phyloP scores from a whole-genome alignment of 30 jellyfish, hydroid and myxozoan species.

The Chrysaora quinquecirrha region DNA sequence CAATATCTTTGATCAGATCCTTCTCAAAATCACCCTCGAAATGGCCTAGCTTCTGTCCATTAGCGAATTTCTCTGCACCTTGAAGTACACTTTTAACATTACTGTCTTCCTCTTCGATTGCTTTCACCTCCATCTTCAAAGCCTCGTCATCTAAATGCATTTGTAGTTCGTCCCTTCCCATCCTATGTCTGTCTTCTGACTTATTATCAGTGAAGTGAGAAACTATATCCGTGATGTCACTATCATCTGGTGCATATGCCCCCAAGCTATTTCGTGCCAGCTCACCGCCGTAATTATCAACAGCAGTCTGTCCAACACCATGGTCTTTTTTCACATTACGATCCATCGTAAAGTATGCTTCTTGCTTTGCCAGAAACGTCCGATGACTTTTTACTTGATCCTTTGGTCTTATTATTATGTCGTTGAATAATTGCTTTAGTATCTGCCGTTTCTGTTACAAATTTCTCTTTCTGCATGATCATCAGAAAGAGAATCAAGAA shows the following conservation, averaged over 20 bases:
- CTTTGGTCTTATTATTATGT: slow-evolving; percentile 2
- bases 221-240: slow-evolving; percentile 34
- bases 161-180: slow-evolving; percentile 70
- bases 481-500: neutral
- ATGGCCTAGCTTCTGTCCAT: slow-evolving; percentile 45
- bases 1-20: slow-evolving; percentile 53
- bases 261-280: slow-evolving; percentile 17
- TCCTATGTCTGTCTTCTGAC: slow-evolving; percentile 27
- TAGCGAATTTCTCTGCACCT: slow-evolving; percentile 63
- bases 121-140: slow-evolving; percentile 68
- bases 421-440: slow-evolving; percentile 7
- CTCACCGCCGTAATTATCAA: slow-evolving; percentile 19
- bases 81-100: slow-evolving; percentile 70
- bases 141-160: slow-evolving; percentile 82
- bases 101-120: slow-evolving; percentile 80
- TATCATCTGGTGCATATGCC: slow-evolving; percentile 49
- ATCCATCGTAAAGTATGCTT: slow-evolving; percentile 38
- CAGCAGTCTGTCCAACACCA: slow-evolving; percentile 17
- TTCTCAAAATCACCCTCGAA: slow-evolving; percentile 68
- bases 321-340: slow-evolving; percentile 41
- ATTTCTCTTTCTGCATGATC: slow-evolving; percentile 11
- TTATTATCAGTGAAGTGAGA: slow-evolving; percentile 60
- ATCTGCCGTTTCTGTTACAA: slow-evolving; percentile 13
- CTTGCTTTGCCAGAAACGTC: slow-evolving; percentile 24
- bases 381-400: neutral